phyloP scores from a whole-genome alignment of 1,140 invertebrate genomes.

The Dysdera silvatica region DNA sequence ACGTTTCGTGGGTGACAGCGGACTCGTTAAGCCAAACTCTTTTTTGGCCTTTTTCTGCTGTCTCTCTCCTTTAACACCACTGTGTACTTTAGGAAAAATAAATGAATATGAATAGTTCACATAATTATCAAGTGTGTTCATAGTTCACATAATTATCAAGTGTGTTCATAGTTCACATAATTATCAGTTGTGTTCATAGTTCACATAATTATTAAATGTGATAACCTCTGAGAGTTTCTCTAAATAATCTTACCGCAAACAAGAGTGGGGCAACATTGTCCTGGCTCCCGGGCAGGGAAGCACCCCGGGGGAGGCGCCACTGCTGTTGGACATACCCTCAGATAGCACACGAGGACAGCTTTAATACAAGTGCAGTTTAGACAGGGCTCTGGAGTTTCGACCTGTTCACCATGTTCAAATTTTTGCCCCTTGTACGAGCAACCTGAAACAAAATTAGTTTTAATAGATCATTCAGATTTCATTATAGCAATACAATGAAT shows the following conservation, averaged over 20 bases:
- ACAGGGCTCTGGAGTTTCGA: conserved; percentile 64
- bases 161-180: no score
- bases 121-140: no score
- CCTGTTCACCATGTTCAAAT: conserved; percentile 39
- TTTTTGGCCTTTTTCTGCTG: no score
- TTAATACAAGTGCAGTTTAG: conserved; percentile 63
- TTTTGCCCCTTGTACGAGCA: conserved; percentile 38
- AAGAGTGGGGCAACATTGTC: conserved; percentile 64
- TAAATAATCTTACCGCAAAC: conserved; percentile 61
- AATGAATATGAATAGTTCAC: no score
- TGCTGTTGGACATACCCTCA: conserved; percentile 61
- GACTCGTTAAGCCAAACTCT: no score
- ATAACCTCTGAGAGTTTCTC: no score
- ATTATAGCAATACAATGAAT: neutral
- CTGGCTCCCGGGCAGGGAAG: conserved; percentile 56
- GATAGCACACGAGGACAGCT: conserved; percentile 62
- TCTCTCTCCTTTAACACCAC: no score
- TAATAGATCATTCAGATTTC: neutral
- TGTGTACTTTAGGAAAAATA: no score
- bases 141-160: no score
- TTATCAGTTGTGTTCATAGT: no score
- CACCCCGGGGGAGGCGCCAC: conserved; percentile 63
- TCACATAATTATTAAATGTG: no score
- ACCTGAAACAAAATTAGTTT: conserved; percentile 21
- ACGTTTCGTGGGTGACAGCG: no score